Percentiles rank a stretch among this genome's conserved stretches.
These are phyloP conservation scores for Lophura nycthemera DNA, from an alignment of 2,113 vertebrate species.

Conservation along the genomic window DNA sequence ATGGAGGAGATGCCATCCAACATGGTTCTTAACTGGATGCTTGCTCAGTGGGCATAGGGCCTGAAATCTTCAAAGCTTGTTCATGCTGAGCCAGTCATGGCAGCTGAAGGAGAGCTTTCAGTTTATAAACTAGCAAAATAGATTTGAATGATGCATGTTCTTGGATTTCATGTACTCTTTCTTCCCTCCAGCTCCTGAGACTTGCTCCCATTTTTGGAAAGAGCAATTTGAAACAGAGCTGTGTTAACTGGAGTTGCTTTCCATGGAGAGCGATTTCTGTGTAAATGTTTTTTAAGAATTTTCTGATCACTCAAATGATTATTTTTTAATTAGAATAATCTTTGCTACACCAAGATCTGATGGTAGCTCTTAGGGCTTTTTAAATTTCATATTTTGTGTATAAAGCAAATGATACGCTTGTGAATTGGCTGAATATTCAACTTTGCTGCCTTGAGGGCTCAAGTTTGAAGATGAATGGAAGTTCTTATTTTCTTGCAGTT, in stretches of 20 bases:
- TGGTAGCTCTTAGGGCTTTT: neutral
- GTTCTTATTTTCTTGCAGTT: neutral
- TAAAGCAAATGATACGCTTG: slow-evolving; percentile 20
- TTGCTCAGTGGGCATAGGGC: neutral
- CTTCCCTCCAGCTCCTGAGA: neutral
- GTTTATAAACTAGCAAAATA: neutral
- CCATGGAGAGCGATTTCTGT: neutral
- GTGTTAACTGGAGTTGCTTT: neutral
- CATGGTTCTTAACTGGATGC: neutral
- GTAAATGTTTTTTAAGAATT: neutral
- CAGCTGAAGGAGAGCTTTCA: neutral
- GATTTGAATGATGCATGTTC: neutral
- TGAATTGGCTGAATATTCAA: slow-evolving; percentile 25
- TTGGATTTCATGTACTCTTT: neutral
- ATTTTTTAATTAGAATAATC: slow-evolving; percentile 50
- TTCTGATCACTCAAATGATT: slow-evolving; percentile 29
- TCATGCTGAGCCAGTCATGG: neutral
- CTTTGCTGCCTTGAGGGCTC: slow-evolving; percentile 21
- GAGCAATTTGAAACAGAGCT: neutral
- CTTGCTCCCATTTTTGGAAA: neutral
- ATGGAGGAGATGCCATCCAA: neutral
- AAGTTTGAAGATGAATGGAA: slow-evolving; percentile 22
- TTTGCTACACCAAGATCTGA: neutral
- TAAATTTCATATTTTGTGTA: neutral
- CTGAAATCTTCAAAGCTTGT: neutral